These are phyloP conservation scores for Plutella xylostella DNA, from an alignment of 2,888 invertebrate genomes.

Conservation along the genomic window DNA sequence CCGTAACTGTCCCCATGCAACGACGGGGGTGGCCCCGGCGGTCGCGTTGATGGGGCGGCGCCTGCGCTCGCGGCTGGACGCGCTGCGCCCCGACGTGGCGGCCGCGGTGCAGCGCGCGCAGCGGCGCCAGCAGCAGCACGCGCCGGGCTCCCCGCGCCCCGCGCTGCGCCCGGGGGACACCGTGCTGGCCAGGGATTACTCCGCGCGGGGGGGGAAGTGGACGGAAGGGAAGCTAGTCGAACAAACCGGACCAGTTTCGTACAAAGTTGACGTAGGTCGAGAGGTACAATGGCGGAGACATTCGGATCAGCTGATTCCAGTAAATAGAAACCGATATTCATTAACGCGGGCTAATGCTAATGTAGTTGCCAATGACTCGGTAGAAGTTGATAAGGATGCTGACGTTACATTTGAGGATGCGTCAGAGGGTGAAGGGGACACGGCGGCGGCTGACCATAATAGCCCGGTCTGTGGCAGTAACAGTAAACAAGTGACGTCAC, in stretches of 20 bases:
- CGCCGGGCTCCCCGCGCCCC: no score
- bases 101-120: constrained; percentile 7
- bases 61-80: neutral
- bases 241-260: neutral
- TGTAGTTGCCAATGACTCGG: no score
- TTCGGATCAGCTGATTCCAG: neutral
- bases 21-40: constrained; percentile 17
- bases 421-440: neutral
- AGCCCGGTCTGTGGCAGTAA: neutral
- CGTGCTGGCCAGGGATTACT: neutral
- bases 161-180: neutral
- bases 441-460: neutral
- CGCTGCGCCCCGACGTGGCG: constrained; percentile 10
- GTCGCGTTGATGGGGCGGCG: constrained; percentile 14
- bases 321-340: no score
- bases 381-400: no score
- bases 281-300: neutral
- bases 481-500: neutral
- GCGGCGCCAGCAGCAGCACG: no score
- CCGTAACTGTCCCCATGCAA: constrained; percentile 16
- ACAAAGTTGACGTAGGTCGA: neutral
- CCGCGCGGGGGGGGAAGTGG: neutral
- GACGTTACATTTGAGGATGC: no score
- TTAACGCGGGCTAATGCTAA: no score
- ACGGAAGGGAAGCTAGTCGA: neutral